Evolutionary conservation across 2,797 vertebrate genomes (phyloP), one percentile per base, ranked within the genome.

Genomic region (Pangasius macronema): DNA sequence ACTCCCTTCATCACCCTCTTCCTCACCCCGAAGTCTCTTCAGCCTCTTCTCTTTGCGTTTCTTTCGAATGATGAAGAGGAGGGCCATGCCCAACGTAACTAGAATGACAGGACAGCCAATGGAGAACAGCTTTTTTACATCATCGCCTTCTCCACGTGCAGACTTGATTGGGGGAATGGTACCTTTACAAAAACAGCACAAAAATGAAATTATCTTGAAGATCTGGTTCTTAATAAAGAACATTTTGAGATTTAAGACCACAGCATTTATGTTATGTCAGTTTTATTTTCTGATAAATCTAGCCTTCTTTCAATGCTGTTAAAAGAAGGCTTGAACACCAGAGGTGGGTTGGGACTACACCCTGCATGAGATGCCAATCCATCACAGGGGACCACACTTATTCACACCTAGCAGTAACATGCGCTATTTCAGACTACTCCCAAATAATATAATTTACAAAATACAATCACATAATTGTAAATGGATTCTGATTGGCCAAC

Each of bases 91-190:
- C 46, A 99, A 93, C 0, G 97, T 99, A 90, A 98, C 97, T 92
- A 99, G 93, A 92, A 99, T 99, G 86, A 99, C 97, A 0, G 98
- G 98, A 90, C 97, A 98, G 91, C 97, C 98, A 0, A 99, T 99
- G 86, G 97, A 98, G 93, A 99, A 99, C 65, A 99, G 95, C 92
- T 99, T 99, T 95, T 99, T 99, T 87, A 99, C 98, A 0, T 99
- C 98, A 0, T 99, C 98, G 0, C 98, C 97, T 88, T 98, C 98
- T 11, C 97, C 98, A 90, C 98, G 96, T 0, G 98, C 97, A 0
- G 98, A 99, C 91, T 99, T 99, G 92, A 99, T 99, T 0, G 99
- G 99, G 0, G 99, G 98, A 86, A 99, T 99, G 79, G 99, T 99
- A 92, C 98, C 99, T 99, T 92, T 20, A 57, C 2, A 87, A 36